Percentiles rank a stretch among this genome's conserved stretches.
Conservation (phyloP, 2,888 invertebrate genomes). For the Eristalis arbustorum region DNA sequence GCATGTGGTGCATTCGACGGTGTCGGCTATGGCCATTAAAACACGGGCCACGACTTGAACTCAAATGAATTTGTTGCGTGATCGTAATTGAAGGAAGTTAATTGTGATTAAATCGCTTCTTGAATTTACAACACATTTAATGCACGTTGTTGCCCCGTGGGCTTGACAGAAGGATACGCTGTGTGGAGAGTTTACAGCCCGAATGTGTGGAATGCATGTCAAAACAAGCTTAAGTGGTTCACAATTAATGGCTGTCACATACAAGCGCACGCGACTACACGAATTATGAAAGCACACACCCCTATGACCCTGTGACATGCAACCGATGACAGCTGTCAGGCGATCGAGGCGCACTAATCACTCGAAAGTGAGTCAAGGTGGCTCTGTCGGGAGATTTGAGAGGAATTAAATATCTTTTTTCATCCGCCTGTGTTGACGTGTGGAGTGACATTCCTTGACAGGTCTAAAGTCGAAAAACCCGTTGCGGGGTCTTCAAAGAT, state of each 20-base stretch:
- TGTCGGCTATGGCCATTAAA: background rate
- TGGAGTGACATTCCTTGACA: background rate
- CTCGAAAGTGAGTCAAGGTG: background rate
- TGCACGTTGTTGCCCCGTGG: background rate
- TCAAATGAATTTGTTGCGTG: slow-evolving; percentile 51
- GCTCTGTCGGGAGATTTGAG: background rate
- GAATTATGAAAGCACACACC: background rate
- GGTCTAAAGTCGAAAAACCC: background rate
- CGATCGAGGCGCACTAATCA: no score
- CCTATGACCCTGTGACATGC: background rate
- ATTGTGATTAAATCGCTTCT: slow-evolving; percentile 37
- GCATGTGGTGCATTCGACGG: background rate
- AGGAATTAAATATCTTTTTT: background rate
- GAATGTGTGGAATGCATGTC: slow-evolving; percentile 12
- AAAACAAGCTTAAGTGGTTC: background rate
- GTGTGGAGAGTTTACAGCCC: background rate
- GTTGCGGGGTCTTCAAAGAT: background rate
- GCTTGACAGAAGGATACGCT: no score
- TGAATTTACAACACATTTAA: slow-evolving; percentile 12
- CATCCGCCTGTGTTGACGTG: background rate
- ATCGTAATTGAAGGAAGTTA: slow-evolving; percentile 36
- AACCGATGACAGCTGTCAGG: background rate
- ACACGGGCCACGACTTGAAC: slow-evolving; percentile 21
- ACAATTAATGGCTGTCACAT: background rate
- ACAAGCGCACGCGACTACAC: background rate